phyloP scores from a whole-genome alignment of 2,113 vertebrate genomes.

The Psittacula cyanocephala region DNA sequence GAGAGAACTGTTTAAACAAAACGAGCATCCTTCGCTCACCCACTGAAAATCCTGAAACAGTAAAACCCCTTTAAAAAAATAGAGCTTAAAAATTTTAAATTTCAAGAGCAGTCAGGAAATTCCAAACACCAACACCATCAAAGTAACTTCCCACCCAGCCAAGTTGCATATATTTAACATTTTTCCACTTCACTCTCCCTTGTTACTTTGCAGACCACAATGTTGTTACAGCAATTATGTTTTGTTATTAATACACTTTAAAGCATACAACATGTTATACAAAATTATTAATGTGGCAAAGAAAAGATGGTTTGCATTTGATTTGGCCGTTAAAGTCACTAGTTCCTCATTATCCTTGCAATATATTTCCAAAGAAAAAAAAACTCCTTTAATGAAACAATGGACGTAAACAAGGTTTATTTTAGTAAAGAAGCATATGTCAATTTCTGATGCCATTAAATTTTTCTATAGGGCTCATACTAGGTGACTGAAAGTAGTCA shows the following conservation, averaged over 20 bases:
- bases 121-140: neutral
- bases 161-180: neutral
- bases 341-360: neutral
- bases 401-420: neutral
- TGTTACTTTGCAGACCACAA: neutral
- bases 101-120: conserved; percentile 11
- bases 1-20: neutral
- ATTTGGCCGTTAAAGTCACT: neutral
- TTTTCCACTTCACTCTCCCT: neutral
- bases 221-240: neutral
- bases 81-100: neutral
- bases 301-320: neutral
- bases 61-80: neutral
- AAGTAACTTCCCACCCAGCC: neutral
- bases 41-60: neutral
- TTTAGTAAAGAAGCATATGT: neutral
- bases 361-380: neutral
- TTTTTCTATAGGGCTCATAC: neutral
- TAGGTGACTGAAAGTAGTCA: neutral
- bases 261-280: neutral
- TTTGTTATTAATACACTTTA: neutral
- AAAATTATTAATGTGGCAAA: neutral
- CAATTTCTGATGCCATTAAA: neutral
- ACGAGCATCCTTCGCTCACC: neutral
- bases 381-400: neutral